These are phyloP conservation scores for Calephelis nemesis DNA, from an alignment of 1,140 invertebrate genomes.

Conservation along the genomic window DNA sequence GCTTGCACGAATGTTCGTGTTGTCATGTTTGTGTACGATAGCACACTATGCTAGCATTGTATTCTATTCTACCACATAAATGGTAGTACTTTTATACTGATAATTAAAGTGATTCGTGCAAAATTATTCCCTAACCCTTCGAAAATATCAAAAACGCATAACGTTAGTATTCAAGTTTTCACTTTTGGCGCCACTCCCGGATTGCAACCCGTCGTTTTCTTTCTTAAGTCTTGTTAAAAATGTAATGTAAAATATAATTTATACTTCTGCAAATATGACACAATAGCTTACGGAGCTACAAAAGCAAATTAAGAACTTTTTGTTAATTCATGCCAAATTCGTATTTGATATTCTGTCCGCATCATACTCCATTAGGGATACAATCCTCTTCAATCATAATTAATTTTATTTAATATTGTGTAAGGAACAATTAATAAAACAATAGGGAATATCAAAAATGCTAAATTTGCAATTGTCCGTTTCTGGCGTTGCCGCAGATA, in stretches of 20 bases:
- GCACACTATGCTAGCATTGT: too few relatives aligned
- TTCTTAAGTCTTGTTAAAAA: too few relatives aligned
- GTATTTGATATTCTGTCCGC: constrained; percentile 45
- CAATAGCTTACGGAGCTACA: constrained; percentile 14
- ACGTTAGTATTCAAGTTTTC: too few relatives aligned
- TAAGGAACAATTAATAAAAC: constrained; percentile 52
- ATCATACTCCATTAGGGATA: constrained; percentile 51
- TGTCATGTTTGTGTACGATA: too few relatives aligned
- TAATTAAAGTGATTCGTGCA: too few relatives aligned
- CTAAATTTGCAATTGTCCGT: constrained; percentile 34
- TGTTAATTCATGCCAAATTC: constrained; percentile 32
- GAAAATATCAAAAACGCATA: too few relatives aligned
- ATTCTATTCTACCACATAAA: too few relatives aligned
- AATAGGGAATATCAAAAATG: constrained; percentile 40
- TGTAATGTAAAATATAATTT: neutral
- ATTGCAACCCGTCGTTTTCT: too few relatives aligned
- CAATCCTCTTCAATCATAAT: constrained; percentile 68
- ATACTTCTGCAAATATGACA: neutral
- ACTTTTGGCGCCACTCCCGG: too few relatives aligned
- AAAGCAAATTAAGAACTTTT: constrained; percentile 40
- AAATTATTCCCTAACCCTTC: too few relatives aligned
- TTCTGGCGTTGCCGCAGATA: constrained; percentile 22
- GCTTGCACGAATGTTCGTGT: too few relatives aligned
- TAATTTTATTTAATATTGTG: constrained; percentile 61
- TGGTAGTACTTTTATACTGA: too few relatives aligned